phyloP scores from a whole-genome alignment of 2,113 vertebrate genomes.

The Calidris pugnax region DNA sequence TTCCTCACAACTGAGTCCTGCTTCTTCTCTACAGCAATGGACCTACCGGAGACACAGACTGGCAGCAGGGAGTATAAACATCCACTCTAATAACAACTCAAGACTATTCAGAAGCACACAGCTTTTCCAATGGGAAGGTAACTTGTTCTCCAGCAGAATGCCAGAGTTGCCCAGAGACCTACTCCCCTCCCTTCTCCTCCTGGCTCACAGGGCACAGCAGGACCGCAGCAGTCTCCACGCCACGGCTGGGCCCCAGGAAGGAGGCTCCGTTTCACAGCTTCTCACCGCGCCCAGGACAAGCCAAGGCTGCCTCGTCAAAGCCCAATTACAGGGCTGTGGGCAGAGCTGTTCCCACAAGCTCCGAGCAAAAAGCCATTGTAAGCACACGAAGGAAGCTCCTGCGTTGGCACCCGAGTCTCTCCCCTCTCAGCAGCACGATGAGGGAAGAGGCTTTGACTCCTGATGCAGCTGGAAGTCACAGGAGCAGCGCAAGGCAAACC shows the following conservation, averaged over 20 bases:
- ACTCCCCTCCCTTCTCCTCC: not conserved
- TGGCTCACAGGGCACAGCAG: not conserved
- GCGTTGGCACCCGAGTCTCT: rapidly evolving
- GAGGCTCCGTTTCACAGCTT: not conserved
- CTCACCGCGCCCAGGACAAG: not conserved
- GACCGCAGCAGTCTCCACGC: rapidly evolving
- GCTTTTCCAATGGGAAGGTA: not conserved
- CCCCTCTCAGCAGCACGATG: not conserved
- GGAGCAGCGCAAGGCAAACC: not conserved
- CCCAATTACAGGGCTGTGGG: constrained; percentile 4
- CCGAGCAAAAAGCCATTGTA: not conserved
- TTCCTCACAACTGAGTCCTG: not conserved
- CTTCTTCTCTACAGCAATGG: rapidly evolving
- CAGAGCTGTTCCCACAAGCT: constrained; percentile 10
- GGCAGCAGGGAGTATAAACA: not conserved
- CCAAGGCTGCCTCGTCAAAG: not conserved
- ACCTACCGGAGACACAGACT: not conserved
- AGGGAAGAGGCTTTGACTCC: not conserved
- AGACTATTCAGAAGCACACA: not conserved
- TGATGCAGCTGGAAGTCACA: not conserved
- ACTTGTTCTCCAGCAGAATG: not conserved
- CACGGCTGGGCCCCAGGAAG: not conserved
- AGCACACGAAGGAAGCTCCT: not conserved
- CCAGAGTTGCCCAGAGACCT: not conserved
- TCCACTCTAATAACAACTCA: not conserved